A percentile compares a stretch with the other conserved stretches of the same genome.
These are phyloP conservation scores for Cephus cinctus DNA, from an alignment of 1,140 invertebrate species.

Conservation along the genomic window DNA sequence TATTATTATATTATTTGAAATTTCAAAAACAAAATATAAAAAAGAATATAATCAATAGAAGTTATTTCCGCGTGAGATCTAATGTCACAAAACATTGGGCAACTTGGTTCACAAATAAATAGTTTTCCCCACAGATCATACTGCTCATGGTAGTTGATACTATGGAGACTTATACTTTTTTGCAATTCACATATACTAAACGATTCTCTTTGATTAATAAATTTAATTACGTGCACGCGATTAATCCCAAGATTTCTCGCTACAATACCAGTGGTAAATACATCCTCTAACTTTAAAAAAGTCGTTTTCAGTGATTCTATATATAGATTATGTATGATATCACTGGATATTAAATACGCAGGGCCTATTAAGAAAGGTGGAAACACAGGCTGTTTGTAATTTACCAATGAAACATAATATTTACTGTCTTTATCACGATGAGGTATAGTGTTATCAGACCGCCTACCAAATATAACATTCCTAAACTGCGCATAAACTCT, in stretches of 20 bases:
- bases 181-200: background rate
- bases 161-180: background rate
- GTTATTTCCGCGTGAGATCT: background rate
- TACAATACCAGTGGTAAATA: conserved; percentile 52
- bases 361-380: conserved; percentile 52
- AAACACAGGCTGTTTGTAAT: conserved; percentile 38
- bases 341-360: conserved; percentile 43
- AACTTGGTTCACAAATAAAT: background rate
- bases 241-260: conserved; percentile 42
- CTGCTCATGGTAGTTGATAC: background rate
- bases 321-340: conserved; percentile 31
- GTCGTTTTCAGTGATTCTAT: conserved; percentile 32
- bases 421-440: conserved; percentile 45
- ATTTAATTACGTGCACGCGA: conserved; percentile 15
- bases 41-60: background rate
- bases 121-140: background rate
- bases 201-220: background rate
- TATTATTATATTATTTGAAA: background rate
- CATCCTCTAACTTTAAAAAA: conserved; percentile 52
- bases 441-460: conserved; percentile 50
- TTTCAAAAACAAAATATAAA: background rate
- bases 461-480: conserved; percentile 43
- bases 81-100: background rate
- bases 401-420: conserved; percentile 44
- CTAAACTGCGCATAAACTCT: conserved; percentile 22